Percentiles rank a stretch among this genome's conserved stretches.
Conservation (phyloP, 2,113 vertebrate species). For the Microtus ochrogaster region DNA sequence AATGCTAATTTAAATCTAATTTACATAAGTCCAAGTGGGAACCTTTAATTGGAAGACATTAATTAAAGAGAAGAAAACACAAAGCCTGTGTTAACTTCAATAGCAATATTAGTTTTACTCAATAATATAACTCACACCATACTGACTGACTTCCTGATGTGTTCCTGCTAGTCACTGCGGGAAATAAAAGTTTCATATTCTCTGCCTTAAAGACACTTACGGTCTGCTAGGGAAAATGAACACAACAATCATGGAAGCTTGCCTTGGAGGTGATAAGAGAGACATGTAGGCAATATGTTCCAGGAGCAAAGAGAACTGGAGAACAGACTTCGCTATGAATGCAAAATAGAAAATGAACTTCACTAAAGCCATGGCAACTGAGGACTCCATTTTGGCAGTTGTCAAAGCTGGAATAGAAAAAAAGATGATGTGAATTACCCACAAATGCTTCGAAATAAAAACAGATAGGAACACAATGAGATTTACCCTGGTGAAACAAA, state of each 20-base stretch:
- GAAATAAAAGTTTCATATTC: neutral
- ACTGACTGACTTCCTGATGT: slow-evolving; percentile 35
- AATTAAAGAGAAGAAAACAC: slow-evolving; percentile 6
- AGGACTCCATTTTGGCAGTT: slow-evolving; percentile 13
- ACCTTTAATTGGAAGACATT: slow-evolving; percentile 54
- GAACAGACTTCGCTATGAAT: slow-evolving; percentile 20
- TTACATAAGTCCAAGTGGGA: slow-evolving; percentile 58
- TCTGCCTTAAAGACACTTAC: slow-evolving; percentile 16
- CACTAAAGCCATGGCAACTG: neutral
- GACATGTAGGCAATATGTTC: neutral
- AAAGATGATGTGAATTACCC: neutral
- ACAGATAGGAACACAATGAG: slow-evolving; percentile 48
- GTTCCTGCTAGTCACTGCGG: neutral
- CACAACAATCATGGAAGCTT: neutral
- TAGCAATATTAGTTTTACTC: slow-evolving; percentile 20
- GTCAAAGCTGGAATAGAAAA: neutral
- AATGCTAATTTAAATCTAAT: slow-evolving; percentile 58
- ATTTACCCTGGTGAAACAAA: neutral
- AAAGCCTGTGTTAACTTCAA: slow-evolving; percentile 1
- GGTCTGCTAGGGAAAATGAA: slow-evolving; percentile 31
- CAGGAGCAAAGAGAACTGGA: neutral
- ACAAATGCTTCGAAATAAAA: neutral
- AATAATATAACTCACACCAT: slow-evolving; percentile 40
- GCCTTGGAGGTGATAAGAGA: neutral
- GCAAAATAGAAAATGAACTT: slow-evolving; percentile 51